These are phyloP conservation scores for Melieria picta DNA, from an alignment of 2,888 invertebrate genomes.

Conservation along the genomic window DNA sequence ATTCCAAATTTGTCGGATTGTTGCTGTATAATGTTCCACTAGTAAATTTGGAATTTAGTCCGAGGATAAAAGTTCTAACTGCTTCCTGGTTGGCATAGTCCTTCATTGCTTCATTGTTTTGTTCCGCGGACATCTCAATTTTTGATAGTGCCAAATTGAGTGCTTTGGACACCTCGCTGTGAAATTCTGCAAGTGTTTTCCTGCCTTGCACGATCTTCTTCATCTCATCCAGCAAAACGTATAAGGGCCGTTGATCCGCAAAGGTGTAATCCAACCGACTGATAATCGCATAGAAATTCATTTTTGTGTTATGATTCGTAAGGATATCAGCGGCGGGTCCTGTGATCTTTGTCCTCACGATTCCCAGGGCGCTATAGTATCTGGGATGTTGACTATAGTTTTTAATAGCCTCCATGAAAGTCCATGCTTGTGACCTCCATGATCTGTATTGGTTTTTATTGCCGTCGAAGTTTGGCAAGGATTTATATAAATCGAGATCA, in stretches of 20 bases:
- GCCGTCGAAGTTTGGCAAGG: constrained; percentile 12
- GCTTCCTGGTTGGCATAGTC: neutral
- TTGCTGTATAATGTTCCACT: neutral
- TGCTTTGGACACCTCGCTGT: constrained; percentile 11
- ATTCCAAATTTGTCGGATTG: constrained; percentile 1
- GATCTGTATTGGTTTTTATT: constrained; percentile 16
- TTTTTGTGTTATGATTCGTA: constrained; percentile 4
- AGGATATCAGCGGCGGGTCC: neutral
- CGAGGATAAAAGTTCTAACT: neutral
- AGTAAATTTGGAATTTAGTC: neutral
- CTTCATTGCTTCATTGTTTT: neutral
- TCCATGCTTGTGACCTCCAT: constrained; percentile 20
- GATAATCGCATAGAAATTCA: constrained; percentile 9
- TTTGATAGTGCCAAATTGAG: constrained; percentile 10
- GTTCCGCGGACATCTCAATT: constrained; percentile 7
- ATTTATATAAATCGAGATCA: constrained; percentile 17
- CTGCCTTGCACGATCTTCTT: constrained; percentile 13
- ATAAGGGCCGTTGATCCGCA: constrained; percentile 15
- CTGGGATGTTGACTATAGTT: constrained; percentile 2
- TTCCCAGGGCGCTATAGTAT: neutral
- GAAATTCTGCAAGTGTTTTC: constrained; percentile 19
- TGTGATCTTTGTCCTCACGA: constrained; percentile 10
- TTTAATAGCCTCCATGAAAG: constrained; percentile 12
- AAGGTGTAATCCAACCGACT: constrained; percentile 9
- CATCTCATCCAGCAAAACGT: constrained; percentile 13